A percentile compares a stretch with the other conserved stretches of the same genome.
These are phyloP conservation scores for Liopterus haemorrhoidalis DNA, from an alignment of 2,888 invertebrate species.

Conservation along the genomic window DNA sequence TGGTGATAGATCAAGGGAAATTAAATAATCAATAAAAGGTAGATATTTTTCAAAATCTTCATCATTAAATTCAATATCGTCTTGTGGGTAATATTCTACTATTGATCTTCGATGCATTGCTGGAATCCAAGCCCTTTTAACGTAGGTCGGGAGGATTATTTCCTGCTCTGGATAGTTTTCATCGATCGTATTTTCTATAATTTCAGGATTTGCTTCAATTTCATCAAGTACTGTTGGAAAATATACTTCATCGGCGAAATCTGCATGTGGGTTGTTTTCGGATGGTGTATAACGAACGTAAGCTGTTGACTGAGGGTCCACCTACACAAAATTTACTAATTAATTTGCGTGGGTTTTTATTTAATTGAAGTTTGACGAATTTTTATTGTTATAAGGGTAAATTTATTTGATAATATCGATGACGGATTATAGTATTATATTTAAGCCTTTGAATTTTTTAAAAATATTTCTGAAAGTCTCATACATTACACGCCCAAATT, in stretches of 20 bases:
- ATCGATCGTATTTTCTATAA: conserved; percentile 46
- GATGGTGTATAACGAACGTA: conserved; percentile 74
- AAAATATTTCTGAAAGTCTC: too few species aligned
- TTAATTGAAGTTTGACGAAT: too few species aligned
- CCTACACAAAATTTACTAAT: conserved; percentile 41
- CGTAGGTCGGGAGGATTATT: conserved; percentile 34
- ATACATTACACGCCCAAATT: too few species aligned
- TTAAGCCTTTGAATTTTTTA: conserved; percentile 42
- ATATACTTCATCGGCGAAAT: conserved; percentile 76
- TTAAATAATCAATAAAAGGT: conserved; percentile 35
- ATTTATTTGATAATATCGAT: too few species aligned
- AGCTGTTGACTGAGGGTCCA: conserved; percentile 66
- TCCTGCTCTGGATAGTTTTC: conserved; percentile 38
- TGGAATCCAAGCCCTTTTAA: conserved; percentile 42
- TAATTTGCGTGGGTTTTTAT: conserved; percentile 39
- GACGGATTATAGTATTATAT: conserved; percentile 44
- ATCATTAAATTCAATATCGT: conserved; percentile 2
- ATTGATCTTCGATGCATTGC: conserved; percentile 42
- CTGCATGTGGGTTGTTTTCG: conserved; percentile 54
- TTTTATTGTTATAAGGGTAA: too few species aligned
- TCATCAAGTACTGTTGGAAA: conserved; percentile 59
- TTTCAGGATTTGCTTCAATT: conserved; percentile 21
- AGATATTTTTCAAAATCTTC: conserved; percentile 35
- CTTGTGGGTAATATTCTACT: not conserved
- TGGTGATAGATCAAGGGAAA: conserved; percentile 35